These are phyloP conservation scores for Eupithecia insigniata DNA, from an alignment of 2,888 invertebrate genomes.

Conservation along the genomic window DNA sequence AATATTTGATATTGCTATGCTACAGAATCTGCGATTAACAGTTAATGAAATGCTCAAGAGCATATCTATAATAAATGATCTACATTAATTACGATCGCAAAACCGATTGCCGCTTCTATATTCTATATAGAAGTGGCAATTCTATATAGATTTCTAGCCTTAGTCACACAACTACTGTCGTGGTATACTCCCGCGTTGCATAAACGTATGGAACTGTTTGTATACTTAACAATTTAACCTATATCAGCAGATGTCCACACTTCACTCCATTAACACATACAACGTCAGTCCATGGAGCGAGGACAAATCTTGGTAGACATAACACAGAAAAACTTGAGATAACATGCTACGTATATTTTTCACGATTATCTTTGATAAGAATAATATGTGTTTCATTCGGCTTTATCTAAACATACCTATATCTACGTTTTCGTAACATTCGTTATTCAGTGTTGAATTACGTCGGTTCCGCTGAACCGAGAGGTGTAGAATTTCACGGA, in stretches of 20 bases:
- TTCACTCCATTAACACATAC: constrained; percentile 58
- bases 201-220: constrained; percentile 3
- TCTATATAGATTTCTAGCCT: constrained; percentile 19
- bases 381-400: constrained; percentile 39
- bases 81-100: constrained; percentile 3
- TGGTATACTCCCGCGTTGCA: neutral
- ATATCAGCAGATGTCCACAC: constrained; percentile 43
- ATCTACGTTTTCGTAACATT: constrained; percentile 28
- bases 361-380: constrained; percentile 44
- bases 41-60: constrained; percentile 9
- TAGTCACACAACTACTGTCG: neutral
- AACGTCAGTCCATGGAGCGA: constrained; percentile 47
- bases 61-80: neutral
- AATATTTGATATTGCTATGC: neutral
- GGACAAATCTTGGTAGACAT: constrained; percentile 46
- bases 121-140: neutral
- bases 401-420: constrained; percentile 39
- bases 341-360: constrained; percentile 37
- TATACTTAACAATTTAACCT: constrained; percentile 22
- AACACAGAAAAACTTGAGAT: constrained; percentile 44
- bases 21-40: neutral
- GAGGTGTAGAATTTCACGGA: constrained; percentile 36
- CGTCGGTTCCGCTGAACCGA: constrained; percentile 23
- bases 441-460: constrained; percentile 29
- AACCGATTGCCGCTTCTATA: constrained; percentile 22